A percentile compares a stretch with the other conserved stretches of the same genome.
Evolutionary conservation across 37 sponge, comb jelly and placozoan species (phyloP).

Genomic region (Diacarnus erythraeanus): DNA sequence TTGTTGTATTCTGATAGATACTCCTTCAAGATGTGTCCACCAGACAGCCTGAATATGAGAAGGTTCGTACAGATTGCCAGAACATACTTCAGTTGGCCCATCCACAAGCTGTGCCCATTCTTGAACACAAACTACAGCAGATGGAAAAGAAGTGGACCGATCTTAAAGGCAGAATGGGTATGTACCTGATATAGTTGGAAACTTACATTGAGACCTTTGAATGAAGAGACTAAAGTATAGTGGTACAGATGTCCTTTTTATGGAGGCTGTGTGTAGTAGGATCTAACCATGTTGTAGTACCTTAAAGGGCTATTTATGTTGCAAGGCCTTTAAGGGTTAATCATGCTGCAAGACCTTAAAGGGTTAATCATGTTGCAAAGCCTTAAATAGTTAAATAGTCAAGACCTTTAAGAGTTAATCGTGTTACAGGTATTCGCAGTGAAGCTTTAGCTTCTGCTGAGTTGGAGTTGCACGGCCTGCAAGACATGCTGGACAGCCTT

Average conservation of each 20-base stretch:
- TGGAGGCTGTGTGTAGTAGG: too few species aligned
- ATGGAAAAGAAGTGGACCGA: conserved; percentile 67
- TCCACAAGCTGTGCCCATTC: conserved; percentile 57
- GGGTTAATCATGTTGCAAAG: too few species aligned
- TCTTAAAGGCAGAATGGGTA: conserved; percentile 38
- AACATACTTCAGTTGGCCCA: conserved; percentile 71
- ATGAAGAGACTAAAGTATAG: too few species aligned
- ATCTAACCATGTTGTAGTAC: too few species aligned
- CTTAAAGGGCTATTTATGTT: too few species aligned
- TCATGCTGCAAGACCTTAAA: too few species aligned
- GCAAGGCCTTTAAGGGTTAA: too few species aligned
- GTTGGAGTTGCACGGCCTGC: conserved; percentile 74
- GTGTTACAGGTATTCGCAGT: conserved; percentile 40
- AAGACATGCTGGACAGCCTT: conserved; percentile 79
- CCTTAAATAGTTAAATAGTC: too few species aligned
- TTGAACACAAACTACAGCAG: conserved; percentile 64
- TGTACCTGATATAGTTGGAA: too few species aligned
- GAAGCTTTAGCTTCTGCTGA: conserved; percentile 59
- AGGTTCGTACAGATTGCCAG: conserved; percentile 46
- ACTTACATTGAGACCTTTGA: too few species aligned
- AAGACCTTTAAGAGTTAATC: too few species aligned
- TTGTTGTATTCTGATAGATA: conserved; percentile 23
- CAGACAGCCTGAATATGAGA: conserved; percentile 66
- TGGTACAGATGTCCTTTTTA: too few species aligned
- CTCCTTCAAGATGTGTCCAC: conserved; percentile 48